Percentiles rank a stretch among this genome's conserved stretches.
Evolutionary conservation across 1,140 invertebrate genomes (phyloP).

Genomic region (Bombus vancouverensis): DNA sequence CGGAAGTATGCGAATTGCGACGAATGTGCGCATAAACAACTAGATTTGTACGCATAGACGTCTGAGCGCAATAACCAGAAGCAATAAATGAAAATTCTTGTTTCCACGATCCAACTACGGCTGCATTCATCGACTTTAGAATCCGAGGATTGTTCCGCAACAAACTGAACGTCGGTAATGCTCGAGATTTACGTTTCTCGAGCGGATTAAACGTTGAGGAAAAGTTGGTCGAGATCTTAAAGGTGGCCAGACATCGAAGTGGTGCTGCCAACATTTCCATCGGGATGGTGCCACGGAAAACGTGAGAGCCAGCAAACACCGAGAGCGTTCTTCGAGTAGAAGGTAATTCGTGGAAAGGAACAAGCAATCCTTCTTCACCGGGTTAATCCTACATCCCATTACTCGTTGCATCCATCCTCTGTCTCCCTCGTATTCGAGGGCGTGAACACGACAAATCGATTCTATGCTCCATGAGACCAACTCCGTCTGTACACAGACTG

Average conservation of each 20-base stretch:
- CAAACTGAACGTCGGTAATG: background rate
- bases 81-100: background rate
- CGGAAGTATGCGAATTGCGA: too few species aligned
- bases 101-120: background rate
- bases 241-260: background rate
- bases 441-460: conserved; percentile 52
- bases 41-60: too few species aligned
- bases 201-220: background rate
- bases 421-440: conserved; percentile 14
- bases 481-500: conserved; percentile 14
- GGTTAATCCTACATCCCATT: conserved; percentile 44
- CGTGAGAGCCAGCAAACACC: background rate
- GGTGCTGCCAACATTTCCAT: conserved; percentile 1
- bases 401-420: conserved; percentile 23
- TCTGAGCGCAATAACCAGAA: background rate
- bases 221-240: conserved; percentile 7
- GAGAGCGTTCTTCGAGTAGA: background rate
- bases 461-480: conserved; percentile 10
- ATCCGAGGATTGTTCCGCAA: background rate
- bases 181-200: background rate
- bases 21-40: background rate
- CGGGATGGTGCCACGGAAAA: background rate
- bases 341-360: conserved; percentile 16
- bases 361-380: conserved; percentile 19
- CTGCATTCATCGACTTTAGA: background rate